Conservation (phyloP, 2,888 invertebrate genomes). For the Tolmerus cingulatus region DNA sequence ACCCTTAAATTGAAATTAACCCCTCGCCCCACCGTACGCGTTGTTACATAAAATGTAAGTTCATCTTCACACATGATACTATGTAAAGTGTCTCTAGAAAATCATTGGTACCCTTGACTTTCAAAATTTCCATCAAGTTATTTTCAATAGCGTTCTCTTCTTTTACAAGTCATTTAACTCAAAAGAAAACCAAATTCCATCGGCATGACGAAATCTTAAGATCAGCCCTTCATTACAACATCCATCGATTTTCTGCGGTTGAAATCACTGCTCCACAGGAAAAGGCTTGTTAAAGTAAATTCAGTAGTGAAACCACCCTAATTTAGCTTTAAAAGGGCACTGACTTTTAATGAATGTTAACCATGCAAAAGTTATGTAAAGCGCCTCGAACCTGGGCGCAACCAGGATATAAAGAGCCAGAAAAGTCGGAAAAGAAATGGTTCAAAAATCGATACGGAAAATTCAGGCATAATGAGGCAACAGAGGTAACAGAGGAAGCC, state of each 20-base stretch:
- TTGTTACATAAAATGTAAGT: too few relatives aligned
- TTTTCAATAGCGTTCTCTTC: too few relatives aligned
- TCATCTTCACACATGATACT: too few relatives aligned
- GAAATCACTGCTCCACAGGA: not conserved
- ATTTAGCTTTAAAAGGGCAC: conserved; percentile 27
- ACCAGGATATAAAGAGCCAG: not conserved
- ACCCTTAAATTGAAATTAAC: too few relatives aligned
- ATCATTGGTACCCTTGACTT: too few relatives aligned
- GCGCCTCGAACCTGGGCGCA: not conserved
- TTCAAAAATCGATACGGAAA: not conserved
- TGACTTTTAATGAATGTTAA: conserved; percentile 22
- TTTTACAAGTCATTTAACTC: not conserved
- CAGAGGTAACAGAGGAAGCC: not conserved
- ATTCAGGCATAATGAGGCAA: conserved; percentile 4
- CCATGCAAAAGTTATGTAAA: conserved; percentile 11
- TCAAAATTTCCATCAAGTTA: too few relatives aligned
- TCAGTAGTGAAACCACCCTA: not conserved
- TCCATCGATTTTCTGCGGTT: not conserved
- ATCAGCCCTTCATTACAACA: not conserved
- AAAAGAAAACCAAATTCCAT: not conserved
- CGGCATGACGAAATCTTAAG: not conserved
- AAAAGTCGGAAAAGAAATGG: not conserved
- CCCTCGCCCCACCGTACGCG: too few relatives aligned
- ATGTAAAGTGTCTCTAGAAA: too few relatives aligned
- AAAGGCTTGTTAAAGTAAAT: not conserved